Conservation (phyloP, 2,888 invertebrate genomes). For the Nesidiocoris tenuis region DNA sequence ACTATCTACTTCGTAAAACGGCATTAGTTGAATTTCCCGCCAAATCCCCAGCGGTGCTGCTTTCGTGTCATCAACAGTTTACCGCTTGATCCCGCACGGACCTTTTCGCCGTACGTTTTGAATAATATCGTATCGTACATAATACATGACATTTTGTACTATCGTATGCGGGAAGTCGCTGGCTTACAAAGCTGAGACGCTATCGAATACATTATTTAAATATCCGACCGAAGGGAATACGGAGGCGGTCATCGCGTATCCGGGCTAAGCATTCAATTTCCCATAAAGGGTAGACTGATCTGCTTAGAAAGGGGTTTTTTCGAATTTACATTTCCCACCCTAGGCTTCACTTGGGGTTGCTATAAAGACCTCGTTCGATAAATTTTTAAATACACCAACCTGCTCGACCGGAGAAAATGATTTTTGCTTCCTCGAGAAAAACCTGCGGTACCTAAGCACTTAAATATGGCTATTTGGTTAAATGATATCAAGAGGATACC, state of each 20-base stretch:
- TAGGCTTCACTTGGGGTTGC: too few relatives aligned
- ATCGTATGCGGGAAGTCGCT: not conserved
- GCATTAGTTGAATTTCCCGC: too few relatives aligned
- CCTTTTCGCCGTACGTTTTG: not conserved
- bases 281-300: not conserved
- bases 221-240: not conserved
- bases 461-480: too few relatives aligned
- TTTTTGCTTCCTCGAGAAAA: too few relatives aligned
- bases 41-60: too few relatives aligned
- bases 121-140: not conserved
- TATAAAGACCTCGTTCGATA: too few relatives aligned
- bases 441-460: too few relatives aligned
- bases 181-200: not conserved
- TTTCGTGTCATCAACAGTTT: not conserved
- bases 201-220: not conserved
- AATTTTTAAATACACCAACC: too few relatives aligned
- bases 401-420: too few relatives aligned
- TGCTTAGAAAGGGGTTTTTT: not conserved
- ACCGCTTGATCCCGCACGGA: not conserved
- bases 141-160: not conserved
- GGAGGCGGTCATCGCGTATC: not conserved
- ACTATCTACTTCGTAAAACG: too few relatives aligned
- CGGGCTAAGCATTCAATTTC: not conserved
- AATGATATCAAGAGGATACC: too few relatives aligned
- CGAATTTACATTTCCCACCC: too few relatives aligned